Percentiles rank a stretch among this genome's conserved stretches.
Evolutionary conservation across 2,113 vertebrate species (phyloP).

Genomic region (Ceratotherium simum): DNA sequence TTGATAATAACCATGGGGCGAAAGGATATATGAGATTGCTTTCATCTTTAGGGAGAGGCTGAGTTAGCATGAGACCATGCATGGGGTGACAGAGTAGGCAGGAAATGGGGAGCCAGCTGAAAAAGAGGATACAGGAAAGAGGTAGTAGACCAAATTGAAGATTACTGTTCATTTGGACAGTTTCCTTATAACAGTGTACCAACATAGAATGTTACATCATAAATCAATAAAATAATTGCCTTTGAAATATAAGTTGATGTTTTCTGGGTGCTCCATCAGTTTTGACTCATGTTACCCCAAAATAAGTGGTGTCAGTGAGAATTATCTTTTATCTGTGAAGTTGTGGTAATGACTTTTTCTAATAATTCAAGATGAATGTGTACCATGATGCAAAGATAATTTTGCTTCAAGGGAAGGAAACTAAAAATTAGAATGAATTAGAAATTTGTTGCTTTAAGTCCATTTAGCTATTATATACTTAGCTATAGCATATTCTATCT

Average conservation of each 20-base stretch:
- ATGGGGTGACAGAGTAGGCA: neutral
- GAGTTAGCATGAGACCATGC: neutral
- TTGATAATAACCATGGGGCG: neutral
- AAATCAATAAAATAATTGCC: neutral
- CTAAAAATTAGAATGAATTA: slow-evolving; percentile 42
- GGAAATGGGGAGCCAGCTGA: neutral
- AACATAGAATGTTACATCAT: neutral
- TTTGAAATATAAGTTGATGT: neutral
- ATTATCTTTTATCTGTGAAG: slow-evolving; percentile 2
- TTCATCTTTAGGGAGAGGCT: neutral
- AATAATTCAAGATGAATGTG: neutral
- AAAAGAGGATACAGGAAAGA: neutral
- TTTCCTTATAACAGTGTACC: neutral
- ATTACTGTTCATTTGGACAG: neutral
- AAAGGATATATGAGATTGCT: neutral
- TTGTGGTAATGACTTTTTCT: neutral
- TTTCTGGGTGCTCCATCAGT: neutral
- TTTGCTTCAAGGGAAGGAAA: neutral
- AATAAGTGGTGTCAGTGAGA: neutral
- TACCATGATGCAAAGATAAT: neutral
- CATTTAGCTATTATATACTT: neutral
- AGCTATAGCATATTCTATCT: neutral
- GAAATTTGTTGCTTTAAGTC: neutral
- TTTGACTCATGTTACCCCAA: neutral
- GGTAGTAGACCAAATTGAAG: neutral